A percentile compares a stretch with the other conserved stretches of the same genome.
phyloP scores from a whole-genome alignment of 2,888 invertebrate species.

The Habrosyne pyritoides region DNA sequence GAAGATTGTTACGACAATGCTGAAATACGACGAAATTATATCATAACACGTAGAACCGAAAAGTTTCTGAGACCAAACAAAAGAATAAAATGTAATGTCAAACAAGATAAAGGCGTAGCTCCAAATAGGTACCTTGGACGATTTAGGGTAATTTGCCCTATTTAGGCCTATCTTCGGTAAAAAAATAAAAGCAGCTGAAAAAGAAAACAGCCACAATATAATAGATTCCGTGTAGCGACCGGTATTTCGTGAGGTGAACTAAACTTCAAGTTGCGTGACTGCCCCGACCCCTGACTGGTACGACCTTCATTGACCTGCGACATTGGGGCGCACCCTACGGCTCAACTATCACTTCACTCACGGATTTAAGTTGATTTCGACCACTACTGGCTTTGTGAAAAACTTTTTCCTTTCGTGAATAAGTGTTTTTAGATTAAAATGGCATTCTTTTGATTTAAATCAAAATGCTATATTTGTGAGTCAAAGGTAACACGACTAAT shows the following conservation, averaged over 20 bases:
- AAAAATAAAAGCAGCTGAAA: neutral
- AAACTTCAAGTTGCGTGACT: constrained; percentile 58
- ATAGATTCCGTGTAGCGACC: constrained; percentile 25
- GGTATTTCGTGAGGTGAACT: constrained; percentile 28
- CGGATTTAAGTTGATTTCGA: constrained; percentile 43
- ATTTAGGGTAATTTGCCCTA: neutral
- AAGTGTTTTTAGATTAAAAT: neutral
- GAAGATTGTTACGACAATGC: neutral
- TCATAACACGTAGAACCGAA: neutral
- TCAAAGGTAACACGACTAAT: too few species aligned
- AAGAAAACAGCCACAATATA: constrained; percentile 8
- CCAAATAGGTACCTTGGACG: neutral
- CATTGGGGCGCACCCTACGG: constrained; percentile 52
- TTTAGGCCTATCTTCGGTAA: neutral
- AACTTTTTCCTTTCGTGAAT: neutral
- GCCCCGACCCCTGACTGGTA: constrained; percentile 43
- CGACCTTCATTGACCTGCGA: constrained; percentile 63
- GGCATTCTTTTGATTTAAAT: neutral
- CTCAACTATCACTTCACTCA: constrained; percentile 41
- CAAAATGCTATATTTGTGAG: neutral
- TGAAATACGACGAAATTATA: neutral
- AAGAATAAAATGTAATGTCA: neutral
- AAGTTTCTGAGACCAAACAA: neutral
- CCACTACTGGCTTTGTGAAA: constrained; percentile 14
- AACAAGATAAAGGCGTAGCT: too few species aligned